Conservation (phyloP, 2,113 vertebrate genomes). For the Noturus placidus region DNA sequence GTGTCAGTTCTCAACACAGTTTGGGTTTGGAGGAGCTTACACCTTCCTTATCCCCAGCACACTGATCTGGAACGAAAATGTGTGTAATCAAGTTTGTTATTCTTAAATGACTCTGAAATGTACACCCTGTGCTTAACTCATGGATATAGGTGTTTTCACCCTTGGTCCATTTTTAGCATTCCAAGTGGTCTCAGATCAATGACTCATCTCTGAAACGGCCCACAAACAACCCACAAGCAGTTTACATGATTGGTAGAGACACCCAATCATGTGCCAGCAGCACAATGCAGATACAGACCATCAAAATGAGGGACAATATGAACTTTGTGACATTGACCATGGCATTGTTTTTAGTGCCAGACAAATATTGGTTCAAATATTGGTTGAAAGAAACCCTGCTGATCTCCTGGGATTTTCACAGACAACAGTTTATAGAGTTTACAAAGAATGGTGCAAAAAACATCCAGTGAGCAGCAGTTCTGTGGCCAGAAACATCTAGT, state of each 20-base stretch:
- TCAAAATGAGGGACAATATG: background rate
- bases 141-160: background rate
- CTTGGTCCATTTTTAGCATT: too few relatives aligned
- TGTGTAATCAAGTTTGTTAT: conserved; percentile 54
- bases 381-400: background rate
- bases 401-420: too few relatives aligned
- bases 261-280: background rate
- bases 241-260: background rate
- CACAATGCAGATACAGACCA: background rate
- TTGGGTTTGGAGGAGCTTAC: conserved; percentile 83
- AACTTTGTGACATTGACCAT: background rate
- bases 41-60: conserved; percentile 73
- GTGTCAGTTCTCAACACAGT: conserved; percentile 60
- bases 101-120: background rate
- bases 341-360: background rate
- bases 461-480: background rate
- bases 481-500: background rate
- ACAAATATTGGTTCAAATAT: background rate
- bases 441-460: too few relatives aligned
- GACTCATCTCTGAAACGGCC: too few relatives aligned
- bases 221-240: background rate
- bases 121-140: background rate
- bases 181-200: too few relatives aligned
- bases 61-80: conserved; percentile 57
- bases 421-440: too few relatives aligned